A percentile compares a stretch with the other conserved stretches of the same genome.
phyloP scores from a whole-genome alignment of 2,888 invertebrate genomes.

The Augochlorella aurata region DNA sequence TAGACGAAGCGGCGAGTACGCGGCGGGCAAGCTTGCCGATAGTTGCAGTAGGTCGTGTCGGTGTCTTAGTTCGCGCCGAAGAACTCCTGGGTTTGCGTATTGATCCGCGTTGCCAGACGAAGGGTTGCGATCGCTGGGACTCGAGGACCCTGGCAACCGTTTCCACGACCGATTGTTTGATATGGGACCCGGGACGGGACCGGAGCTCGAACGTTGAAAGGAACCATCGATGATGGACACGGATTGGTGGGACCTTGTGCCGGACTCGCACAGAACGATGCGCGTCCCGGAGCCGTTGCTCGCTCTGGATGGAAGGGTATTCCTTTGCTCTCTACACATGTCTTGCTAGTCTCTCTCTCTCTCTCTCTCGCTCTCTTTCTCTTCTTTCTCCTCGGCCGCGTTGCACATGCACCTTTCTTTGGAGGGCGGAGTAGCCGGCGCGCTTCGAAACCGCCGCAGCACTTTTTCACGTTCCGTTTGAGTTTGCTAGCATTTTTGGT shows the following conservation, averaged over 20 bases:
- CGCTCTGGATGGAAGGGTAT: conserved; percentile 85
- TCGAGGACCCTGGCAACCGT: conserved; percentile 75
- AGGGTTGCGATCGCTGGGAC: conserved; percentile 52
- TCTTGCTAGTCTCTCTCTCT: background rate
- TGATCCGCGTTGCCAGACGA: conserved; percentile 54
- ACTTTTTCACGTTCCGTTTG: background rate
- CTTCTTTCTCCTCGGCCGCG: background rate
- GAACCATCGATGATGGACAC: conserved; percentile 69
- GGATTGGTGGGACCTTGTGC: conserved; percentile 79
- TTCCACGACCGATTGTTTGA: conserved; percentile 73
- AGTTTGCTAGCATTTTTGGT: background rate
- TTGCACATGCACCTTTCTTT: background rate
- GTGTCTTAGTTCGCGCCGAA: conserved; percentile 44
- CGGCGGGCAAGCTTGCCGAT: background rate
- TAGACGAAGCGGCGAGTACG: no score
- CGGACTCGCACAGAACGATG: conserved; percentile 70
- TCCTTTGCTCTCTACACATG: conserved; percentile 62
- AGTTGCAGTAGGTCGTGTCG: conserved; percentile 52
- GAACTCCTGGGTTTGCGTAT: conserved; percentile 58
- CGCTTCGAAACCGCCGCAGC: background rate
- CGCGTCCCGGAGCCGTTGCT: conserved; percentile 84
- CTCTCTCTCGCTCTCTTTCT: no score
- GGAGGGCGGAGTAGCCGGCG: background rate
- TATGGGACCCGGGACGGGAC: conserved; percentile 56
- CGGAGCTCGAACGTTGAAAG: conserved; percentile 24